Percentiles rank a stretch among this genome's conserved stretches.
These are phyloP conservation scores for Falco berigora DNA, from an alignment of 2,797 vertebrate species.

Conservation along the genomic window DNA sequence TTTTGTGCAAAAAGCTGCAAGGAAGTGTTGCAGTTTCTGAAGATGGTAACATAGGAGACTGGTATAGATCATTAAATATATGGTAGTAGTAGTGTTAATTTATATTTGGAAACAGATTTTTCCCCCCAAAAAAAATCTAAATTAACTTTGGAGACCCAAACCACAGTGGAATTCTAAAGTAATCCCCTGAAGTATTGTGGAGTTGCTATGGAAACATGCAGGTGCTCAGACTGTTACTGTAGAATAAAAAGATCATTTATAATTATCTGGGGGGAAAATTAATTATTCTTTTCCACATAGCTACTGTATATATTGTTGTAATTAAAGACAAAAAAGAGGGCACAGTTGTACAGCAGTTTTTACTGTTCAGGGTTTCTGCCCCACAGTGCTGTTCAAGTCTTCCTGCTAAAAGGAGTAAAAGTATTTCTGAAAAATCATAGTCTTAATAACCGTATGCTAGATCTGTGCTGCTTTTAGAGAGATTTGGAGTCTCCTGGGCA, in stretches of 20 bases:
- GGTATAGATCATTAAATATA: neutral
- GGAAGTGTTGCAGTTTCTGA: neutral
- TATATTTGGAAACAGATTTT: neutral
- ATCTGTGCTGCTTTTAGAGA: neutral
- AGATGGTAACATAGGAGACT: neutral
- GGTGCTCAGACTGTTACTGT: neutral
- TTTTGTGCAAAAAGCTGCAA: neutral
- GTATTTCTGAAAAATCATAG: neutral
- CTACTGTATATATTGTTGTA: neutral
- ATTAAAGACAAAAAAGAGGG: neutral
- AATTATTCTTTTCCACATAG: neutral
- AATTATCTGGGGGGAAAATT: neutral
- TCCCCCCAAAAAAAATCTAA: neutral
- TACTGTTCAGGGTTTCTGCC: neutral
- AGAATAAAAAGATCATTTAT: neutral
- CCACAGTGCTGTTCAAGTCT: neutral
- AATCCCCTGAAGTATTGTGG: neutral
- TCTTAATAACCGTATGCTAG: neutral
- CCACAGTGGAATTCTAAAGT: neutral
- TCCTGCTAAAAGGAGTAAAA: neutral
- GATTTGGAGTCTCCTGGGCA: neutral
- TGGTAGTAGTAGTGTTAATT: neutral
- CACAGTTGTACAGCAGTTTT: neutral
- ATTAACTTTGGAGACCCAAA: neutral
- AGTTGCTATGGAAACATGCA: slow-evolving; percentile 17